Conservation (phyloP, 2,113 vertebrate species). For the Guaruba guarouba region DNA sequence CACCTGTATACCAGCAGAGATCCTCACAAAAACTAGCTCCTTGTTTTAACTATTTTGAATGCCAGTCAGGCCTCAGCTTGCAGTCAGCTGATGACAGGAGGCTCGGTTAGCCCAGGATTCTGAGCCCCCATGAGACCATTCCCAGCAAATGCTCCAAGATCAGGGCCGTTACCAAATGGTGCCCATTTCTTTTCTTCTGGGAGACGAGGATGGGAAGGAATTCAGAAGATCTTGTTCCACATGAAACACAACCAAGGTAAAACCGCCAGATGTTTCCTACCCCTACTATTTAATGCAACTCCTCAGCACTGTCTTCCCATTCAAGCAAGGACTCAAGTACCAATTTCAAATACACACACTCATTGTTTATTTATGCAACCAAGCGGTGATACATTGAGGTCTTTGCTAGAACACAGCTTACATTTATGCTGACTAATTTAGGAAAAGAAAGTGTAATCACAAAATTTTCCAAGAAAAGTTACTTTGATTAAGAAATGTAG, state of each 20-base stretch:
- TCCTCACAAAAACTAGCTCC: neutral
- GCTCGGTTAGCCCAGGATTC: neutral
- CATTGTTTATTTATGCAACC: neutral
- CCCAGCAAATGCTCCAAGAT: neutral
- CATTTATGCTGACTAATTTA: neutral
- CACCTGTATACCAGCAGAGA: neutral
- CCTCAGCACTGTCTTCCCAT: neutral
- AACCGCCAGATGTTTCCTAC: neutral
- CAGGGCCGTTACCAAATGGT: fast-evolving
- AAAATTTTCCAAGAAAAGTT: neutral
- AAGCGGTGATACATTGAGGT: neutral
- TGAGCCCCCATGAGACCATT: neutral
- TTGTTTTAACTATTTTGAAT: neutral
- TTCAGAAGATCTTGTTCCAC: neutral
- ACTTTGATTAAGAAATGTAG: neutral
- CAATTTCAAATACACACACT: neutral
- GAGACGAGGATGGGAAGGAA: neutral
- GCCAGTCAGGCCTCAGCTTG: neutral
- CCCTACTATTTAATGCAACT: neutral
- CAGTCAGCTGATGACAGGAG: neutral
- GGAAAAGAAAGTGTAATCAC: neutral
- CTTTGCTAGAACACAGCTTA: neutral
- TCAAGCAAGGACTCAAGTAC: neutral
- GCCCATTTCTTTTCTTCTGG: neutral
- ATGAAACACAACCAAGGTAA: neutral